Base-by-base conservation (phyloP, 2,888 invertebrate genomes). In the Drosophila nr. perissopoda region DNA sequence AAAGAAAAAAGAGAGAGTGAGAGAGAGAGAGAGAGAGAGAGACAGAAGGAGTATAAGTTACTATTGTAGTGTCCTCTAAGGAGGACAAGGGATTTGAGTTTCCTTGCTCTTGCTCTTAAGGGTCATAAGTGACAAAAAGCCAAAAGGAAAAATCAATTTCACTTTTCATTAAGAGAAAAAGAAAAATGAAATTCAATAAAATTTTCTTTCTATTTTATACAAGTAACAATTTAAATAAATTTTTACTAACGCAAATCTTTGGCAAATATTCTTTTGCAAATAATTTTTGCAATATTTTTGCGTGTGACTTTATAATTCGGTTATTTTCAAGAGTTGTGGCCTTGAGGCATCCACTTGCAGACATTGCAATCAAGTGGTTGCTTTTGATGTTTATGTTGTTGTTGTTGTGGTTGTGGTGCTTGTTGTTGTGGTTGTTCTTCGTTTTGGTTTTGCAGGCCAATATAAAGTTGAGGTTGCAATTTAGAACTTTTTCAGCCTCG, bases 391-490 rank as follows among this genome's bases (percentile, higher is more conserved):
- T 48, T 34, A 58, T 58, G 40, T 49, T 75, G 16, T 46, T 11
- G 13, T 36, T 61, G 25, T 40, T 56, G 52, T 42, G 56, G 49
- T 42, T 56, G 51, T 52, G 36, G 42, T 51, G 42, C 51, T 46
- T 13, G 57, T 57, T 53, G 34, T 34, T 53, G 48, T 54, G 34
- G 40, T 33, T 52, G 52, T 34, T 57, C 27, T 49, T 66, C n/a
- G 29, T 11, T 16, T 46, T 57, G 52, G 46, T 38, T 57, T 53
- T 38, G 18, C 34, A 58, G 36, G 34, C 66, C 51, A 33, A 67
- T 52, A 64, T 42, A 73, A 63, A 73, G 70, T 79, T 88, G 40
- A 51, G 69, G 51, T 57, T 88, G 85, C 76, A 82, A 68, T 87
- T 70, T 63, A 63, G 46, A 87, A 87, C 60, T 88, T 88, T 80